Conservation (phyloP, 2,113 vertebrate genomes). For the Mobula hypostoma region DNA sequence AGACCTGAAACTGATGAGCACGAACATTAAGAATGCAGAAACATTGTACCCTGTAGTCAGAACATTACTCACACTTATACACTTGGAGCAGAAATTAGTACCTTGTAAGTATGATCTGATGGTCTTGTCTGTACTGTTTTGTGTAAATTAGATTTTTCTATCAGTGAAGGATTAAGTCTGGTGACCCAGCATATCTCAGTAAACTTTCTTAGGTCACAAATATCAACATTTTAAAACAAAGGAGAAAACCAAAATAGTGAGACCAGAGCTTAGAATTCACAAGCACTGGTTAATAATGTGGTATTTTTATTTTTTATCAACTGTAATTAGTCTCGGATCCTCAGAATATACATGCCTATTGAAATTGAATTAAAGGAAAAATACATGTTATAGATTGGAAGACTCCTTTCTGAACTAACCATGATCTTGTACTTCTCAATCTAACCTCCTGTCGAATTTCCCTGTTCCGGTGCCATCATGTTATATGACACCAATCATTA, state of each 20-base stretch:
- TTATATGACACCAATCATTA: not conserved
- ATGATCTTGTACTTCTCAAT: no score
- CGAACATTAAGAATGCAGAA: not conserved
- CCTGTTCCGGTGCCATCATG: not conserved
- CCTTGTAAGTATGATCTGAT: not conserved
- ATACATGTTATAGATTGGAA: no score
- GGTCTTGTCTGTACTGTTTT: not conserved
- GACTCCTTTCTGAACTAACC: not conserved
- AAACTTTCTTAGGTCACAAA: not conserved
- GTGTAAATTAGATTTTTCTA: not conserved
- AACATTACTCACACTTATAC: not conserved
- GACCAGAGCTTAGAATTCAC: not conserved
- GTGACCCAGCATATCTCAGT: not conserved
- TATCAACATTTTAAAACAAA: not conserved
- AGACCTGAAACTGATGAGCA: not conserved
- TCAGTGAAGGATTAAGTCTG: not conserved
- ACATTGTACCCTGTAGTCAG: not conserved
- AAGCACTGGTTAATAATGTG: not conserved
- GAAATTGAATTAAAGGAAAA: not conserved
- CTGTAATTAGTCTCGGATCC: not conserved
- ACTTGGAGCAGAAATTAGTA: not conserved
- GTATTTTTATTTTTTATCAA: no score
- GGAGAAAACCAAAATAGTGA: not conserved
- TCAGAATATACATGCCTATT: not conserved
- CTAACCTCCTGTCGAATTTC: no score